Evolutionary conservation across 2,113 vertebrate species (phyloP), one percentile per base, ranked within the genome.

Genomic region (Syrrhaptes paradoxus): DNA sequence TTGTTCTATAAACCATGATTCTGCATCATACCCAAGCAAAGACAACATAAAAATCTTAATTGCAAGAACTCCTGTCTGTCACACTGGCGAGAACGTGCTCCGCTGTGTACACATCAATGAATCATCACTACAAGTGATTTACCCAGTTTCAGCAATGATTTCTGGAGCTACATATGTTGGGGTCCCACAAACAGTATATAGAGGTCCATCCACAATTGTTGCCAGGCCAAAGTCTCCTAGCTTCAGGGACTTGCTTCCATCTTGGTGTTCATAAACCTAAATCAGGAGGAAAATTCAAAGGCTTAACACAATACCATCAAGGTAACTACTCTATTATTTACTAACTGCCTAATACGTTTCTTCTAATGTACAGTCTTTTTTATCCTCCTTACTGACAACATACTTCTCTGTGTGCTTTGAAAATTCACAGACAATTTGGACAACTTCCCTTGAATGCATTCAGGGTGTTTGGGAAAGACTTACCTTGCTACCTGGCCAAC

Each of bases 151-250:
- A 71, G 99, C 98, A 3, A 99, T 98, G 95, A 99, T 99, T 97
- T 99, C 99, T 70, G 99, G 99, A 91, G 99, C 99, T 94, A 99
- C 99, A 36, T 99, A 99, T 38, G 99, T 99, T 15, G 99, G 99
- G 9, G 99, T 99, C 48, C 99, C 99, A 95, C 99, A 99, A 68
- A 99, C 99, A 10, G 98, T 99, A 70, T 98, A 99, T 32, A 99
- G 98, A 59, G 98, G 99, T 48, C 99, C 99, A 19, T 99, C 99
- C 28, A 99, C 99, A 48, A 99, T 97, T 3, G 99, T 99, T 55
- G 99, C 99, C 97, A 99, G 96, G 48, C 99, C 99, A 91, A 99
- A 99, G 97, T 99, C 99, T 7, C 99, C 99, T 25, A 99, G 76
- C 92, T 99, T 99, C 87, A 99, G 98, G 12, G 99, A 99, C 81